Evolutionary conservation across 2,797 vertebrate genomes (phyloP).

Genomic region (Oryzias sinensis): DNA sequence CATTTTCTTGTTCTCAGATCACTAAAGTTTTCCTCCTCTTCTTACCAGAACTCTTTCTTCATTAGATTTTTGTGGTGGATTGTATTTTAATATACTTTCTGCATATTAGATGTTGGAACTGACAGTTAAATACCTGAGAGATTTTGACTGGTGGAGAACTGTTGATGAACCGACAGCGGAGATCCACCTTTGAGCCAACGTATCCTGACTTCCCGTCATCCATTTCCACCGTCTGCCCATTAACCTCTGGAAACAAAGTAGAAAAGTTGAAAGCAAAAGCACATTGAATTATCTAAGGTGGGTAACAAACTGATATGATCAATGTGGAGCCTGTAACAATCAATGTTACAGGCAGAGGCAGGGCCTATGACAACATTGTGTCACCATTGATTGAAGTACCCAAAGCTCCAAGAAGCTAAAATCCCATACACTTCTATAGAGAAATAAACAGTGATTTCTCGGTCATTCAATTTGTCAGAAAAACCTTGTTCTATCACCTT

Average conservation of each 20-base stretch:
- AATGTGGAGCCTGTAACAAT: too few species aligned
- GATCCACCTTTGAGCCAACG: slow-evolving; percentile 87
- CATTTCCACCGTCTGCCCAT: slow-evolving; percentile 86
- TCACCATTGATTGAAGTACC: not conserved
- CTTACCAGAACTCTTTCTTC: too few species aligned
- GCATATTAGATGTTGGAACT: slow-evolving; percentile 57
- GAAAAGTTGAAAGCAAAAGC: not conserved
- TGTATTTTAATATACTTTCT: not conserved
- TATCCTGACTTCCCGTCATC: slow-evolving; percentile 88
- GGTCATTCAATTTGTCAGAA: too few species aligned
- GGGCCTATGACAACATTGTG: not conserved
- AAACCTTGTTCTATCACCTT: too few species aligned
- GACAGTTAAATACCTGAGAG: slow-evolving; percentile 84
- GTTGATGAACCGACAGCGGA: slow-evolving; percentile 91
- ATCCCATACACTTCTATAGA: too few species aligned
- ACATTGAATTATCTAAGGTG: too few species aligned
- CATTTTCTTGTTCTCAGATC: too few species aligned
- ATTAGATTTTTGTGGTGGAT: not conserved
- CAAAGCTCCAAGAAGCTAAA: too few species aligned
- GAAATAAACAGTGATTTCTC: too few species aligned
- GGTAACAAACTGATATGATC: too few species aligned
- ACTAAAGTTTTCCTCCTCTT: too few species aligned
- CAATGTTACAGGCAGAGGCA: too few species aligned
- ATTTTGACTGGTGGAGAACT: slow-evolving; percentile 89
- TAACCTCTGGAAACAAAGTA: slow-evolving; percentile 71